These are phyloP conservation scores for Shinisaurus crocodilurus DNA, from an alignment of 2,113 vertebrate genomes.

Conservation along the genomic window DNA sequence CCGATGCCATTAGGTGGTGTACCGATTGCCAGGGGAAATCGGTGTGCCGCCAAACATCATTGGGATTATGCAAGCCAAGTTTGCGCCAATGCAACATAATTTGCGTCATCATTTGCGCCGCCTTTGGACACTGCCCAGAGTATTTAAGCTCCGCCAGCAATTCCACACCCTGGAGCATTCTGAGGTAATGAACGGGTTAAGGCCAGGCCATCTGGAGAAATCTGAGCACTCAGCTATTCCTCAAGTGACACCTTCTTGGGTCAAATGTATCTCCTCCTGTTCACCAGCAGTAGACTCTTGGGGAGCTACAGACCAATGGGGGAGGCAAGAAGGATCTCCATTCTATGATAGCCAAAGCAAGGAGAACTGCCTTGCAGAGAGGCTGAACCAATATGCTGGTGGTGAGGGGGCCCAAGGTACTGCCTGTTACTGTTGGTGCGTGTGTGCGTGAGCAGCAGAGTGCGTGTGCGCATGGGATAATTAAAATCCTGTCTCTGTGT, in stretches of 20 bases:
- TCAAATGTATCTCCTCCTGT: conserved; percentile 88
- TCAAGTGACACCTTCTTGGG: conserved; percentile 86
- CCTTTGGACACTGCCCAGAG: background rate
- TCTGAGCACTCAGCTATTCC: conserved; percentile 89
- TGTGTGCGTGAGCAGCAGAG: no score
- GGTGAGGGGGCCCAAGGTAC: no score
- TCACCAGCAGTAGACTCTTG: conserved; percentile 86
- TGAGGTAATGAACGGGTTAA: conserved; percentile 82
- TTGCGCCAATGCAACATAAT: no score
- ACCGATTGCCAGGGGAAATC: no score
- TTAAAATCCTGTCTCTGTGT: no score
- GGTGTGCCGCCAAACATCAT: no score
- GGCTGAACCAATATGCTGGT: conserved; percentile 69
- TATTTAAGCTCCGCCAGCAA: conserved; percentile 40
- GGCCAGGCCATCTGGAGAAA: conserved; percentile 92
- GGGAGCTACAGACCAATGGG: conserved; percentile 74
- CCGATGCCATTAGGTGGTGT: no score
- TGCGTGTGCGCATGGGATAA: no score
- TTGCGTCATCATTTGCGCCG: no score
- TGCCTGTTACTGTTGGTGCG: no score
- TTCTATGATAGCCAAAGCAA: conserved; percentile 57
- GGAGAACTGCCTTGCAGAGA: conserved; percentile 65
- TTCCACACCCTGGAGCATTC: conserved; percentile 58
- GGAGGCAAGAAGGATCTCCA: conserved; percentile 70
- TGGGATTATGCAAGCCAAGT: no score